Conservation (phyloP, 2,888 invertebrate genomes). For the Drosophila mayaguana region DNA sequence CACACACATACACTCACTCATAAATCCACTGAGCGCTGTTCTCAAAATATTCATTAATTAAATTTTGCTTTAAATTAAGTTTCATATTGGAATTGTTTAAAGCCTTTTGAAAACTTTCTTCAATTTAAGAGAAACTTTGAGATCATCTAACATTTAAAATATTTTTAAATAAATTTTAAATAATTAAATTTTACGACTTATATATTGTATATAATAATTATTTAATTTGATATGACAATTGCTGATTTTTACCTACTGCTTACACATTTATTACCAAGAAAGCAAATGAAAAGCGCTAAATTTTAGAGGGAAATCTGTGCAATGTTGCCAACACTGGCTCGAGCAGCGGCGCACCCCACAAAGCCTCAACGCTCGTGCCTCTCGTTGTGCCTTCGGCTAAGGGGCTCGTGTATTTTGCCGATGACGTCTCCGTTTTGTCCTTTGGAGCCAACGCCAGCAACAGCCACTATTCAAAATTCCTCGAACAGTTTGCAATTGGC, state of each 20-base stretch:
- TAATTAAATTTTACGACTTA: too few species aligned
- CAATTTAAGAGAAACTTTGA: too few species aligned
- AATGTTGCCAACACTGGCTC: background rate
- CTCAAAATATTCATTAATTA: too few species aligned
- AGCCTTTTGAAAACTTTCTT: too few species aligned
- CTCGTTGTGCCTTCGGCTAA: conserved; percentile 24
- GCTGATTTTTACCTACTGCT: background rate
- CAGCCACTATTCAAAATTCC: conserved; percentile 46
- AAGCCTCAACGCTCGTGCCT: conserved; percentile 19
- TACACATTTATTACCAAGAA: background rate
- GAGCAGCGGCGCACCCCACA: conserved; percentile 42
- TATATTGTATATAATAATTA: too few species aligned
- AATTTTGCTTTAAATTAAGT: too few species aligned
- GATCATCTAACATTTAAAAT: too few species aligned
- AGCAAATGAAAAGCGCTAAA: background rate
- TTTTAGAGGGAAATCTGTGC: background rate
- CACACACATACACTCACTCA: too few species aligned
- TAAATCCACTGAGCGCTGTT: too few species aligned
- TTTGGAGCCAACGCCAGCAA: conserved; percentile 52
- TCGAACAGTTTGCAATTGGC: conserved; percentile 70
- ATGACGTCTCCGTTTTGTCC: conserved; percentile 66
- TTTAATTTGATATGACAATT: too few species aligned
- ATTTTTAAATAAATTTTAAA: too few species aligned
- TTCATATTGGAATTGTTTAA: too few species aligned
- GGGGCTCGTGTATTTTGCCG: conserved; percentile 35